Conservation (phyloP, 2,797 vertebrate genomes). For the Sebastes taczanowskii region DNA sequence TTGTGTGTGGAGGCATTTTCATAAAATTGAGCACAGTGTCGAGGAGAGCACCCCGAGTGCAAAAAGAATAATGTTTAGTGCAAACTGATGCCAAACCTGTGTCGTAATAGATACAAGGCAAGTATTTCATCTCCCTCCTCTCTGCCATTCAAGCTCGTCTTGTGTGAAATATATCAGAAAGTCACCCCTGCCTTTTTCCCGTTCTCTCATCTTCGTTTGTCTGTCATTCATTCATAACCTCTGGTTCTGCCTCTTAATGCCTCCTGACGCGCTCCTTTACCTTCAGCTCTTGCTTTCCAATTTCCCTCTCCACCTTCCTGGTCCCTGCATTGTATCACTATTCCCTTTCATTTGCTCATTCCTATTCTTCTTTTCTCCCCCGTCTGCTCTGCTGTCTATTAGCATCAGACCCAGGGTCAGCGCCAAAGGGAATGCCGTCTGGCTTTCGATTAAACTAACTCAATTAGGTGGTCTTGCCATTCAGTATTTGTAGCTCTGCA, state of each 20-base stretch:
- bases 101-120: not conserved
- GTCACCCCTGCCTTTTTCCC: not conserved
- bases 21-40: not conserved
- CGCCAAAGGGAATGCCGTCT: constrained; percentile 28
- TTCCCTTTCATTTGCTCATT: constrained; percentile 55
- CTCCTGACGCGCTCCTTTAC: constrained; percentile 7
- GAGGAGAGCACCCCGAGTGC: not conserved
- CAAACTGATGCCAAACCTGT: not conserved
- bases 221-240: constrained; percentile 51
- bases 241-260: constrained; percentile 10
- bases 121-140: constrained; percentile 5
- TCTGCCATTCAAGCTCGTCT: constrained; percentile 2
- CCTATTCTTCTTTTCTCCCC: constrained; percentile 28
- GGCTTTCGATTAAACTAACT: constrained; percentile 48
- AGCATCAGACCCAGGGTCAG: constrained; percentile 51
- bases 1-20: not conserved
- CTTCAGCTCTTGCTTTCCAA: constrained; percentile 31
- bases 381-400: constrained; percentile 35
- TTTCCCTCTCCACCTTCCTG: constrained; percentile 24
- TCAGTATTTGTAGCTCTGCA: not conserved
- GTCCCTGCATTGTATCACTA: constrained; percentile 16
- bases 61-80: not conserved
- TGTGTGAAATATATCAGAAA: constrained; percentile 24
- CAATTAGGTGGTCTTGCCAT: constrained; percentile 33
- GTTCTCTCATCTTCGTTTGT: constrained; percentile 25